Percentiles rank a stretch among this genome's conserved stretches.
Evolutionary conservation across 2,113 vertebrate species (phyloP).

Genomic region (Cochlearius cochlearius): DNA sequence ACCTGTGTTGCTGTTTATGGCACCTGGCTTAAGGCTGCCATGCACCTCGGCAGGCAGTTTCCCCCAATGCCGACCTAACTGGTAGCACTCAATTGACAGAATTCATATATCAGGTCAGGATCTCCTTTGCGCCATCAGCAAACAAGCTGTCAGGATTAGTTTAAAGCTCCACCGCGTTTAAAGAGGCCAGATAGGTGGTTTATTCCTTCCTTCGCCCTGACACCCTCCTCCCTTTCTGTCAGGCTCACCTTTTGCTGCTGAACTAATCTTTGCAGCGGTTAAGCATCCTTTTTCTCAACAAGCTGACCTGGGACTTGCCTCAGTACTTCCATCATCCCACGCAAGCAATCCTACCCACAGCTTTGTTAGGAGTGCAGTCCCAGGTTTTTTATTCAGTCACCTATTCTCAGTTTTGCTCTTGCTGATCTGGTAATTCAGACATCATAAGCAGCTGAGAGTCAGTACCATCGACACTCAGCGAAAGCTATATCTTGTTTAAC

Average conservation of each 20-base stretch:
- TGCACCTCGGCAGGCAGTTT: not conserved
- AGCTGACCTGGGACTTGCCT: not conserved
- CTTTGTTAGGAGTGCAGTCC: not conserved
- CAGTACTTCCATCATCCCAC: not conserved
- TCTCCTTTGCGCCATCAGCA: not conserved
- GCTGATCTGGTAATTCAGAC: not conserved
- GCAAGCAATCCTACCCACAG: not conserved
- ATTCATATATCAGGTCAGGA: not conserved
- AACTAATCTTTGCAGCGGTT: not conserved
- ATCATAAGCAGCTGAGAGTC: not conserved
- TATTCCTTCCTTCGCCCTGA: not conserved
- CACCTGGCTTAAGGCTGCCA: not conserved
- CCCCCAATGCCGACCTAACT: not conserved
- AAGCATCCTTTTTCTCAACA: not conserved
- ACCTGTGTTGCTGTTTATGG: not conserved
- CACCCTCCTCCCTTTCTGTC: not conserved
- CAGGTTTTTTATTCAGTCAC: not conserved
- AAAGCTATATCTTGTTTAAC: not conserved
- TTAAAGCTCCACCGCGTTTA: not conserved
- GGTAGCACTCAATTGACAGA: not conserved
- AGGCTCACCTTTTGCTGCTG: not conserved
- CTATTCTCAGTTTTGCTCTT: not conserved
- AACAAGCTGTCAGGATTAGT: not conserved
- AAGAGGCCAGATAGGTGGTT: not conserved
- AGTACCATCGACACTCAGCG: not conserved